These are phyloP conservation scores for Hipparchia sbordonii DNA, from an alignment of 2,888 invertebrate genomes.

Conservation along the genomic window DNA sequence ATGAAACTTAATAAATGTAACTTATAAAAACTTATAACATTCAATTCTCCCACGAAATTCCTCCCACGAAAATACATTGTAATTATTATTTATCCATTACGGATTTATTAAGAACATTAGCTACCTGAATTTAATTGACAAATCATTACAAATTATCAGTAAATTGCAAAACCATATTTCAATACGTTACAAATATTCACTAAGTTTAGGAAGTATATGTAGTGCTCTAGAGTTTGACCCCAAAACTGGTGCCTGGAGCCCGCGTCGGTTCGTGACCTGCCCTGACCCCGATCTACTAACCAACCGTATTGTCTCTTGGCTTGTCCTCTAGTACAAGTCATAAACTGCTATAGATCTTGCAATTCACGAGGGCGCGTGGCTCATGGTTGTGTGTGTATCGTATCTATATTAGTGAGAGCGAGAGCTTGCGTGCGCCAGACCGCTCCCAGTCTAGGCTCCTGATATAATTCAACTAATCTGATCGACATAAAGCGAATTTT, in stretches of 20 bases:
- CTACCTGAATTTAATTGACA: constrained; percentile 19
- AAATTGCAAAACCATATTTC: constrained; percentile 15
- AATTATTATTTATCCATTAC: not conserved
- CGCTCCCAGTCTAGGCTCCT: too few species aligned
- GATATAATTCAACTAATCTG: too few species aligned
- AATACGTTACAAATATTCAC: constrained; percentile 38
- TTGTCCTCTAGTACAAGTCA: constrained; percentile 34
- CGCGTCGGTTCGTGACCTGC: constrained; percentile 73
- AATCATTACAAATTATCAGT: constrained; percentile 16
- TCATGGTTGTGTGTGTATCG: too few species aligned
- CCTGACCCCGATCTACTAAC: constrained; percentile 77
- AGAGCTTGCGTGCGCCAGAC: too few species aligned
- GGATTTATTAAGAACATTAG: not conserved
- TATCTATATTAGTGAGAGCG: too few species aligned
- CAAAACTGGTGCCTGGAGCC: constrained; percentile 55
- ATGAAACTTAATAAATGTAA: too few species aligned
- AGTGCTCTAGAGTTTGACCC: constrained; percentile 60
- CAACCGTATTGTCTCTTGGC: constrained; percentile 67
- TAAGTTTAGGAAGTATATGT: constrained; percentile 37
- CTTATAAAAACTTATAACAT: too few species aligned
- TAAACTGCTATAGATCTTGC: constrained; percentile 13
- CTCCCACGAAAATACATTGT: too few species aligned
- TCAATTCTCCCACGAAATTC: too few species aligned
- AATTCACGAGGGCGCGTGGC: too few species aligned
- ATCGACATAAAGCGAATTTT: too few species aligned